phyloP scores from a whole-genome alignment of 2,888 invertebrate species.

The Schizaphis graminum region DNA sequence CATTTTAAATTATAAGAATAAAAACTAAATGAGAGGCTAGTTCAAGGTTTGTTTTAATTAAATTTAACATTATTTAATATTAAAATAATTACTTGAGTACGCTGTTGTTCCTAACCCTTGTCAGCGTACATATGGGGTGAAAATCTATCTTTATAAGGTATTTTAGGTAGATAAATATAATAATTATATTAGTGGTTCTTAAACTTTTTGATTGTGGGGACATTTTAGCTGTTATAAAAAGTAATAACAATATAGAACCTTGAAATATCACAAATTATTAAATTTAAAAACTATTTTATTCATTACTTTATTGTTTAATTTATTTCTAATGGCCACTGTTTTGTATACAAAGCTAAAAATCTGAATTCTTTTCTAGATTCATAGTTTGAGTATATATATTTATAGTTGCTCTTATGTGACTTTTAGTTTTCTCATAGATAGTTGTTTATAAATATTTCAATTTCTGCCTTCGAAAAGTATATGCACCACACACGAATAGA shows the following conservation, averaged over 20 bases:
- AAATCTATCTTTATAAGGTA: background rate
- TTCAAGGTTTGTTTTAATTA: background rate
- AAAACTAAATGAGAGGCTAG: background rate
- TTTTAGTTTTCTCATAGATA: background rate
- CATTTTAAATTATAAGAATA: background rate
- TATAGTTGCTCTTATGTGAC: background rate
- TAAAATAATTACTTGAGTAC: background rate
- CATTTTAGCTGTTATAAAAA: background rate
- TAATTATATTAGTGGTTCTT: background rate
- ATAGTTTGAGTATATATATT: background rate
- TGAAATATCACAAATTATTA: background rate
- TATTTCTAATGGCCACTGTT: background rate
- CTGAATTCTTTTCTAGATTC: background rate
- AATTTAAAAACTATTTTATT: background rate
- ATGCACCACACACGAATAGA: background rate
- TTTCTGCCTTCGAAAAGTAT: background rate
- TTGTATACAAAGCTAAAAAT: background rate
- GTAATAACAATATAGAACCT: background rate
- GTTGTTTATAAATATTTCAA: background rate
- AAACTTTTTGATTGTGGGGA: background rate
- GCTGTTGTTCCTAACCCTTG: background rate
- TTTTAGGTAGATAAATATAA: background rate
- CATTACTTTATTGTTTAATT: background rate
- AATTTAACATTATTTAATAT: background rate
- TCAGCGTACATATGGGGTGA: background rate